Evolutionary conservation across 2,888 invertebrate species (phyloP), one percentile per base, ranked within the genome.

Genomic region (Incurvaria masculella): DNA sequence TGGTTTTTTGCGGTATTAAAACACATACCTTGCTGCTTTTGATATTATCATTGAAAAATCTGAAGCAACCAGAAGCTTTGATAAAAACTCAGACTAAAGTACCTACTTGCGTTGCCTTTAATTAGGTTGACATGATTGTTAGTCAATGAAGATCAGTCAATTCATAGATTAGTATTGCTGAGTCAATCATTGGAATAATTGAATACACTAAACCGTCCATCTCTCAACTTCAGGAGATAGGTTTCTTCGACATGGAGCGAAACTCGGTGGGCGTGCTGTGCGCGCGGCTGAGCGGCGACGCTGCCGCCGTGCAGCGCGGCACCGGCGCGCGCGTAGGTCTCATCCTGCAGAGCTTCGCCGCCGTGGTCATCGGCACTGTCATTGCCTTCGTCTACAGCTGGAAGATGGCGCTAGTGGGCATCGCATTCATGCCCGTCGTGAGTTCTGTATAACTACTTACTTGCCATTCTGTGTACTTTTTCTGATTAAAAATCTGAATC

Each of bases 201-300:
- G n/a, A n/a, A n/a, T n/a, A n/a, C n/a, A n/a, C n/a, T n/a, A n/a
- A n/a, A n/a, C n/a, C n/a, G n/a, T n/a, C n/a, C n/a, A n/a, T n/a
- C n/a, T n/a, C n/a, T n/a, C n/a, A n/a, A n/a, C n/a, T 38, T 50
- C 50, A 81, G 72, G 86, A 86, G 63, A 82, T 86, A 53, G 82
- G 81, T 1, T 86, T 78, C 73, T 86, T 79, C 61, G 86, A 86
- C 57, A 80, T 80, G 48, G 78, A 80, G 27, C 57, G 60, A 2
- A 85, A 87, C 61, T 80, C 82, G 42, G 82, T 84, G 0, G 86
- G 86, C 1, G 82, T 84, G 0, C 63, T 86, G 10, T 84, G 85
- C 56, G 80, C 85, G 0, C 68, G 85, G 38, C 65, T 86, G 0
- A 83, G 85, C 41, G 81, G 84, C 2, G 86, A 86, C 55, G 81